Percentiles rank a stretch among this genome's conserved stretches.
These are phyloP conservation scores for Aphis craccivora DNA, from an alignment of 1,140 invertebrate species.

Conservation along the genomic window DNA sequence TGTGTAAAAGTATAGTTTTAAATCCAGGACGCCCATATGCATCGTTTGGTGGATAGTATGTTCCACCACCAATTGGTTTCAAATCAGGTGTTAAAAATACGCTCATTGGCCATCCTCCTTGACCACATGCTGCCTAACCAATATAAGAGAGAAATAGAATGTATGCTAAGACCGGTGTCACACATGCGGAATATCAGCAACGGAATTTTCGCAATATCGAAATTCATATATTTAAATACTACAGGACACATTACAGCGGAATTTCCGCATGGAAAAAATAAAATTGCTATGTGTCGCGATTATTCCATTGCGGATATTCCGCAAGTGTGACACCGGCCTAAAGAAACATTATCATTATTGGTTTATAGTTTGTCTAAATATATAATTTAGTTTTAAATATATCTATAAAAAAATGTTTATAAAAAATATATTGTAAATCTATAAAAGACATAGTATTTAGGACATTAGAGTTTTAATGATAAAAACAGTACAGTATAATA, in stretches of 20 bases:
- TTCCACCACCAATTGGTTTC: constrained; percentile 85
- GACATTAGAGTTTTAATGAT: background rate
- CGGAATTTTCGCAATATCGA: too few relatives aligned
- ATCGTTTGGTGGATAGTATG: constrained; percentile 79
- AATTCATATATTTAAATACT: too few relatives aligned
- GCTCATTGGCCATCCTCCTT: constrained; percentile 92
- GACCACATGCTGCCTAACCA: constrained; percentile 75
- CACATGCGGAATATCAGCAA: too few relatives aligned
- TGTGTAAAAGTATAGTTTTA: constrained; percentile 74
- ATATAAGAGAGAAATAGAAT: constrained; percentile 53
- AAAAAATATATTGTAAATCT: background rate
- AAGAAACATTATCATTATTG: background rate
- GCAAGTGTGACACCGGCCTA: too few relatives aligned
- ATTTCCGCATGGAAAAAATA: too few relatives aligned
- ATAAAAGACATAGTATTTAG: background rate
- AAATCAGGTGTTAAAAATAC: constrained; percentile 91
- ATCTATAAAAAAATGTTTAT: background rate
- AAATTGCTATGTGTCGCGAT: too few relatives aligned
- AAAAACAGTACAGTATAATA: background rate
- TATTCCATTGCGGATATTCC: too few relatives aligned
- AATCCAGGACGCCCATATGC: constrained; percentile 84
- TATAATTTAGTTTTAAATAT: too few relatives aligned
- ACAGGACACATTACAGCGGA: too few relatives aligned
- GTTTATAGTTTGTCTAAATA: background rate
- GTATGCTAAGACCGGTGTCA: too few relatives aligned